Conservation (phyloP, 2,888 invertebrate species). For the Bedellia somnulentella region DNA sequence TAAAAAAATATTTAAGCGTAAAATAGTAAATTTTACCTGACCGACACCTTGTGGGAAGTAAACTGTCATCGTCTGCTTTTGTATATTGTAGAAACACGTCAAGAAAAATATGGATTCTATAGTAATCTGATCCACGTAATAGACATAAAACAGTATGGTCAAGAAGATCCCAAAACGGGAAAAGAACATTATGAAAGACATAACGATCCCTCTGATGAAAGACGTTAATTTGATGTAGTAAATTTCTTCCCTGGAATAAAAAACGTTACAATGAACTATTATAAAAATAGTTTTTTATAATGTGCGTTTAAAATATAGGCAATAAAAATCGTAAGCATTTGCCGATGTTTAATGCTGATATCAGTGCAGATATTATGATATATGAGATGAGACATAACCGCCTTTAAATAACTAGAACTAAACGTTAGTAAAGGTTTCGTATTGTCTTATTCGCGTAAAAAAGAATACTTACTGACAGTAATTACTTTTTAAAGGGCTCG, state of each 20-base stretch:
- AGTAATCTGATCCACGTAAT: constrained; percentile 62
- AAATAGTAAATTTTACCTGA: constrained; percentile 38
- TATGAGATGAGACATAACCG: too few relatives aligned
- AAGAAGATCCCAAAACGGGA: constrained; percentile 70
- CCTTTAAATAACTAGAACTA: too few relatives aligned
- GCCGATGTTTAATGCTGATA: too few relatives aligned
- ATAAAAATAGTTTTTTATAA: too few relatives aligned
- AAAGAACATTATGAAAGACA: constrained; percentile 67
- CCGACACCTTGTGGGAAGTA: constrained; percentile 65
- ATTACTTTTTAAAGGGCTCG: too few relatives aligned
- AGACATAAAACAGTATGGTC: constrained; percentile 65
- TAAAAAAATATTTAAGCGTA: neutral
- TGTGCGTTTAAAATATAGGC: too few relatives aligned
- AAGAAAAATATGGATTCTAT: constrained; percentile 75
- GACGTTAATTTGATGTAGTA: constrained; percentile 42
- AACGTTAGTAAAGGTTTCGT: too few relatives aligned
- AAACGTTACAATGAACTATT: too few relatives aligned
- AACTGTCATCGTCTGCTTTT: constrained; percentile 72
- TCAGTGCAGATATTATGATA: too few relatives aligned
- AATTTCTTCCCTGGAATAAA: constrained; percentile 40
- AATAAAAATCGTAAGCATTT: too few relatives aligned
- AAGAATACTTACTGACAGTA: too few relatives aligned
- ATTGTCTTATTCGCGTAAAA: too few relatives aligned
- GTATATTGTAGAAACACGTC: constrained; percentile 72
- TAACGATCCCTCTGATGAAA: constrained; percentile 59